phyloP scores from a whole-genome alignment of 1,140 invertebrate genomes.

The Coboldia fuscipes region DNA sequence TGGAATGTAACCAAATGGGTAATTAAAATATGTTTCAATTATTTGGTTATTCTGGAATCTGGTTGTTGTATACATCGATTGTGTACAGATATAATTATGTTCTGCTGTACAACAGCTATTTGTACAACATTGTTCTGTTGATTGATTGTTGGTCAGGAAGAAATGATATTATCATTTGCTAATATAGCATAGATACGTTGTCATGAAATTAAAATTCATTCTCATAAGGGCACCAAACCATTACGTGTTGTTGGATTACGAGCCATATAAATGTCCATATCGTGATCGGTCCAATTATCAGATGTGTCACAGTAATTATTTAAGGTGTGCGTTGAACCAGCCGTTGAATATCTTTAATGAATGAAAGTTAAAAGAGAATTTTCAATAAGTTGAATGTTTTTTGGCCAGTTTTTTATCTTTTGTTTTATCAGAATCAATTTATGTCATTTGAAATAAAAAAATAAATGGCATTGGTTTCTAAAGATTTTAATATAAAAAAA shows the following conservation, averaged over 20 bases:
- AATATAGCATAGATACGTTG: slow-evolving; percentile 23
- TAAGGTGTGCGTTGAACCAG: slow-evolving; percentile 53
- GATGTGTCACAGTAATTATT: slow-evolving; percentile 71
- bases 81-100: too few relatives aligned
- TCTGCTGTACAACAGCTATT: too few relatives aligned
- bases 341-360: slow-evolving; percentile 35
- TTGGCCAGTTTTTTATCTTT: neutral
- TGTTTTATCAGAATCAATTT: neutral
- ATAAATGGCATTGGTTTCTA: neutral
- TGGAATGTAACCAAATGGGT: too few relatives aligned
- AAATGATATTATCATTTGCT: too few relatives aligned
- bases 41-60: too few relatives aligned
- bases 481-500: too few relatives aligned
- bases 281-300: slow-evolving; percentile 87
- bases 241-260: slow-evolving; percentile 69
- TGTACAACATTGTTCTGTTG: too few relatives aligned
- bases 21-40: too few relatives aligned
- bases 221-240: slow-evolving; percentile 61
- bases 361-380: neutral
- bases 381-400: neutral
- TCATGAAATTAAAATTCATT: slow-evolving; percentile 20
- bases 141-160: too few relatives aligned
- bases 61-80: too few relatives aligned
- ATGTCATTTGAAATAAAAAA: neutral
- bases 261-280: slow-evolving; percentile 88